Evolutionary conservation across 2,113 vertebrate genomes (phyloP).

Genomic region (Lampris incognitus): DNA sequence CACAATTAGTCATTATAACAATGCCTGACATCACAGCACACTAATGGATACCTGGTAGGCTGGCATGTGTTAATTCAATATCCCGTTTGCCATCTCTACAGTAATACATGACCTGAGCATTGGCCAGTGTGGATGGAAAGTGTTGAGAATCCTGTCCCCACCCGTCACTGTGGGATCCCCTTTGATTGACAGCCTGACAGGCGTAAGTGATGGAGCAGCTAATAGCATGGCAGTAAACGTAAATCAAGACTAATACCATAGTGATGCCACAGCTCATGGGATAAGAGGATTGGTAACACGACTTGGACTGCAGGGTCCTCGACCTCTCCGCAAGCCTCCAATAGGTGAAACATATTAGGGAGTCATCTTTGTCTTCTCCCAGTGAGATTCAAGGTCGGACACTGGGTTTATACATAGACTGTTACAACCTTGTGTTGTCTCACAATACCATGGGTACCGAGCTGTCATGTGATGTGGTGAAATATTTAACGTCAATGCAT

Average conservation of each 20-base stretch:
- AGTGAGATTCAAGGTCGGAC: slow-evolving; percentile 62
- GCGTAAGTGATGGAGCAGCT: slow-evolving; percentile 78
- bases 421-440: background rate
- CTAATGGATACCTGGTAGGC: slow-evolving; percentile 57
- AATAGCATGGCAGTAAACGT: slow-evolving; percentile 78
- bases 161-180: slow-evolving; percentile 59
- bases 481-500: too few relatives aligned
- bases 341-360: slow-evolving; percentile 54
- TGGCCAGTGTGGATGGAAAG: slow-evolving; percentile 49
- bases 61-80: slow-evolving; percentile 64
- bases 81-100: slow-evolving; percentile 31
- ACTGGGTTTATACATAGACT: background rate
- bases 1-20: slow-evolving; percentile 22
- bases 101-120: slow-evolving; percentile 47
- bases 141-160: slow-evolving; percentile 58
- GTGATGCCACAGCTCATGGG: slow-evolving; percentile 46
- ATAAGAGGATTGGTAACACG: slow-evolving; percentile 49
- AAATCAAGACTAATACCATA: slow-evolving; percentile 76
- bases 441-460: background rate
- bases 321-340: slow-evolving; percentile 39
- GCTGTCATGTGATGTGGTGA: too few relatives aligned
- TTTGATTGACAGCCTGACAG: slow-evolving; percentile 79
- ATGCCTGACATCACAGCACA: slow-evolving; percentile 44
- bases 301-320: slow-evolving; percentile 53
- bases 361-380: slow-evolving; percentile 37